Evolutionary conservation across 1,140 invertebrate species (phyloP), one percentile per base, ranked within the genome.

Genomic region (Stratiolaelaps scimitus): DNA sequence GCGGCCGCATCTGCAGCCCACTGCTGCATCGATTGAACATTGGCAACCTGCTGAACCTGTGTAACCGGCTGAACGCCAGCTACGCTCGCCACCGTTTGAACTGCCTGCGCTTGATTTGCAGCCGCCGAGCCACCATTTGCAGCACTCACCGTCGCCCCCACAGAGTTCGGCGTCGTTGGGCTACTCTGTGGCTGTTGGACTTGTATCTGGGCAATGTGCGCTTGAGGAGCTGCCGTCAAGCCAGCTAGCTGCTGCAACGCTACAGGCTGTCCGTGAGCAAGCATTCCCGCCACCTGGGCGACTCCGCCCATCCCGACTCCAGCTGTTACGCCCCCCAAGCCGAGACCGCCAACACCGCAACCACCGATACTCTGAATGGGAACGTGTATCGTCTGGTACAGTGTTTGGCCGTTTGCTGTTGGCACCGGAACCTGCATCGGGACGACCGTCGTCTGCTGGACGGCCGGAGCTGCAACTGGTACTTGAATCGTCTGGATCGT

Each of bases 391-490:
- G 90, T 93, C 73, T 94, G 90, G 74, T 90, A 89, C 65, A 93
- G 83, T 0, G 89, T 93, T 75, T 94, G 90, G 0, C 92, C 92
- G 75, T 86, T 87, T 19, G 83, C 83, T 7, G 87, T 84, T 67
- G 88, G 86, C 65, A 95, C 88, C 1, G 92, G 91, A 45, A 93
- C 85, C 78, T 93, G 89, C 17, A 94, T 87, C 0, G 90, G 89
- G 47, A 94, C 87, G 19, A 87, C 72, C 20, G 69, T 71, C 1
- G 71, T 86, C 74, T 88, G 87, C 67, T 87, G 84, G 76, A 89
- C 80, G 10, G 70, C 69, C 2, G 53, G 53, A n/a, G 67, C 66
- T 2, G 28, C 44, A 29, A 71, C 66, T 15, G 84, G 84, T 70
- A 89, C 83, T 73, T 90, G 88, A 4, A 90, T 74, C 1, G 85